Percentiles rank a stretch among this genome's conserved stretches.
Conservation (phyloP, 2,113 vertebrate species). For the Rhipidura dahli region DNA sequence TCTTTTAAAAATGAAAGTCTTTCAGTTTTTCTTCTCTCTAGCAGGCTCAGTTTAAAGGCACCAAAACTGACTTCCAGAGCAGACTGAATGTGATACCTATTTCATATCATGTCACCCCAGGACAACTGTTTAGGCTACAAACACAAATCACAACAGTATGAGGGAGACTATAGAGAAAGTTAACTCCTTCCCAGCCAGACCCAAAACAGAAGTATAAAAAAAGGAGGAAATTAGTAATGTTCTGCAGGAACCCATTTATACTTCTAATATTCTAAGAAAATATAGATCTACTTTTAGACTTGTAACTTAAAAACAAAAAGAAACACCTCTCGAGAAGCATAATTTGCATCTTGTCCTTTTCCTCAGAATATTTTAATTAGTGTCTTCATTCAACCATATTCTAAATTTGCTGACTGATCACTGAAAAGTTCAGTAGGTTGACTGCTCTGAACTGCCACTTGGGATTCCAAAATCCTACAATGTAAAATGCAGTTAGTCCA, state of each 20-base stretch:
- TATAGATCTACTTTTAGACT: neutral
- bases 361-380: neutral
- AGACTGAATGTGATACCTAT: too few species aligned
- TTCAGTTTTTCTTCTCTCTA: too few species aligned
- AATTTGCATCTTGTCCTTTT: neutral
- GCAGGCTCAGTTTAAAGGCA: too few species aligned
- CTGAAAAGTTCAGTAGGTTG: neutral
- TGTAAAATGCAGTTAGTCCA: neutral
- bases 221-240: neutral
- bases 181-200: neutral
- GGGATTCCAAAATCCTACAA: neutral
- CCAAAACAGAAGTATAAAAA: neutral
- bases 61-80: too few species aligned
- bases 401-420: neutral
- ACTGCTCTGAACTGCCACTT: neutral
- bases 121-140: neutral
- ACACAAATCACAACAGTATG: neutral
- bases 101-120: too few species aligned
- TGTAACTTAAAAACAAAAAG: neutral
- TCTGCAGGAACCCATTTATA: neutral
- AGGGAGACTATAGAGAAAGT: neutral
- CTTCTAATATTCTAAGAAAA: neutral
- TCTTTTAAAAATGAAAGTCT: too few species aligned
- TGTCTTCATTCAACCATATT: neutral
- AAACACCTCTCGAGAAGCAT: neutral